Base-by-base conservation (phyloP, 2,888 invertebrate species). In the Synergus itoensis region DNA sequence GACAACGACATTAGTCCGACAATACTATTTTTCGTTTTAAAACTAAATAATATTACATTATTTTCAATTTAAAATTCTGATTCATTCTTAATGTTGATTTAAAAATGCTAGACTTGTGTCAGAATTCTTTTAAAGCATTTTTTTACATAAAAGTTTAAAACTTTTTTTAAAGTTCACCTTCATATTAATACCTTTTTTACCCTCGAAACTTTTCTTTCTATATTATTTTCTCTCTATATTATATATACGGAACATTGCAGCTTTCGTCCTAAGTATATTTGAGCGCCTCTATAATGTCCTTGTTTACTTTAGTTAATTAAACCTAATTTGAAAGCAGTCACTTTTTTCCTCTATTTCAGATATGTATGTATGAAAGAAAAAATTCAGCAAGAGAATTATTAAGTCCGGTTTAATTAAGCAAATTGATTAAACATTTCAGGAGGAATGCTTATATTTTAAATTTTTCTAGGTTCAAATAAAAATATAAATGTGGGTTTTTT, bases 261-360 rank as follows among this genome's bases (percentile, higher is more conserved):
- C n/a, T 53, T n/a, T 9, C 7, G n/a, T 8, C 48, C 1, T n/a
- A 2, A 8, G 53, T 1, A 1, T 53, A 28, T n/a, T 53, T 53
- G 1, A n/a, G n/a, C 5, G 7, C 14, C 64, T 64, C 36, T 43
- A 21, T 43, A 18, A 67, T 21, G 41, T 43, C 21, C 7, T 43
- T 45, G 21, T 21, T 67, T 45, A 45, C 67, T 21, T 67, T 67
- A 18, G 18, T 41, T 67, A 67, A 67, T 67, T 41, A 45, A 67
- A 67, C 67, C 18, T 67, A 45, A 67, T 67, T 67, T 67, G 18
- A 21, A 67, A 67, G 43, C 14, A 21, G 21, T 67, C 41, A 45
- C 18, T 63, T 12, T 12, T 18, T 43, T 67, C 14, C 1, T 43
- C 36, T 53, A 53, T 53, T n/a, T 53, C 53, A n/a, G 8, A n/a